phyloP scores from a whole-genome alignment of 2,888 invertebrate genomes.

The Eupeodes latifasciatus region DNA sequence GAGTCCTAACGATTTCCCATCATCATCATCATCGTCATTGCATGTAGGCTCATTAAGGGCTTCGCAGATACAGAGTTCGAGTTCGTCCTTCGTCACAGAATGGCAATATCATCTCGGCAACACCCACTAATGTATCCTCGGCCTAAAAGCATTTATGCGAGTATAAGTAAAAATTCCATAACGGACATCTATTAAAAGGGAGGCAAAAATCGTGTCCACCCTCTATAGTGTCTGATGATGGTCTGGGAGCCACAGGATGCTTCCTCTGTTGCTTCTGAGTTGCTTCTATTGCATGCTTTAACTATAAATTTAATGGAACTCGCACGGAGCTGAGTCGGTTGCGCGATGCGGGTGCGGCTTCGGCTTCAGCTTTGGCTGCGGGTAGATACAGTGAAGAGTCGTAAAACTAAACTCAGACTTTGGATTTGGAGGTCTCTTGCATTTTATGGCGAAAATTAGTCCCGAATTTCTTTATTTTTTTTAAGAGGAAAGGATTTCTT shows the following conservation, averaged over 20 bases:
- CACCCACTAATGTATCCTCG: conserved; percentile 54
- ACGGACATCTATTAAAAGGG: conserved; percentile 47
- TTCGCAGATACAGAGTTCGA: neutral
- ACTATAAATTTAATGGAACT: conserved; percentile 47
- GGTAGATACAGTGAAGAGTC: neutral
- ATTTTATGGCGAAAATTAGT: conserved; percentile 70
- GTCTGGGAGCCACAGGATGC: conserved; percentile 50
- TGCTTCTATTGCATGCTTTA: conserved; percentile 23
- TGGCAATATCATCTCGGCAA: conserved; percentile 64
- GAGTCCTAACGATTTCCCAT: conserved; percentile 58
- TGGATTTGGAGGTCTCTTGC: conserved; percentile 29
- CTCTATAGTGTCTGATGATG: conserved; percentile 35
- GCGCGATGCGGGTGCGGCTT: neutral
- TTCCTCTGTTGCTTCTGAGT: conserved; percentile 57
- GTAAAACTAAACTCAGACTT: conserved; percentile 49
- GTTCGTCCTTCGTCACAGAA: conserved; percentile 68
- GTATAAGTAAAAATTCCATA: conserved; percentile 54
- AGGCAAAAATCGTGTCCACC: conserved; percentile 72
- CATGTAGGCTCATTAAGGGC: conserved; percentile 56
- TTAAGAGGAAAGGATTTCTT: conserved; percentile 19
- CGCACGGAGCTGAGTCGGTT: neutral
- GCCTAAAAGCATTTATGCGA: conserved; percentile 52
- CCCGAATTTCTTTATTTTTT: conserved; percentile 5
- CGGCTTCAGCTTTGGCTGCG: too few relatives aligned
- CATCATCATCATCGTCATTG: conserved; percentile 37